A percentile compares a stretch with the other conserved stretches of the same genome.
Conservation (phyloP, 2,888 invertebrate species). For the Conchocele bisecta region DNA sequence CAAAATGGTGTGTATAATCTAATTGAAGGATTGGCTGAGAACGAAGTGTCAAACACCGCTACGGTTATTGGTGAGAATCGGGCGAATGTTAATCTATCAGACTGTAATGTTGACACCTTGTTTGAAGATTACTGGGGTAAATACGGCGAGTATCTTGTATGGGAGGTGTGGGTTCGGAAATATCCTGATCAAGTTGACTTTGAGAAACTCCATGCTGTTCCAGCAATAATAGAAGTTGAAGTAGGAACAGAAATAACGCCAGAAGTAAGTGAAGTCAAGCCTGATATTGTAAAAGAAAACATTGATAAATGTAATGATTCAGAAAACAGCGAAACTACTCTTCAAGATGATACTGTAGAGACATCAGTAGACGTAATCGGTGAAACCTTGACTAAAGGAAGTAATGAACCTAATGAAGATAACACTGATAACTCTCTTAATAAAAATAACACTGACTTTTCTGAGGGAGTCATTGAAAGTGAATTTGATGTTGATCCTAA, state of each 20-base stretch:
- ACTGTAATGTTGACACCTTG: conserved; percentile 59
- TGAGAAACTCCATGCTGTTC: conserved; percentile 62
- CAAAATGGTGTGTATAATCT: background rate
- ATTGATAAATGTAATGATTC: too few relatives aligned
- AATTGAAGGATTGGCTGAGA: too few relatives aligned
- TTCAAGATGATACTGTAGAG: too few relatives aligned
- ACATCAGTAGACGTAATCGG: too few relatives aligned
- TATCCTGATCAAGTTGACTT: conserved; percentile 77
- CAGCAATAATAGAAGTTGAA: conserved; percentile 66
- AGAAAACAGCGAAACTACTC: too few relatives aligned
- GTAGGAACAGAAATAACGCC: conserved; percentile 40
- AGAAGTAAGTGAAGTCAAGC: background rate
- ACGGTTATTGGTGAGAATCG: background rate
- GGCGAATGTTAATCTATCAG: conserved; percentile 37
- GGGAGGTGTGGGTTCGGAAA: conserved; percentile 78
- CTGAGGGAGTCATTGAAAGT: background rate
- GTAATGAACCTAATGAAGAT: too few relatives aligned
- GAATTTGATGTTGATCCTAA: conserved; percentile 12
- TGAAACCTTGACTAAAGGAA: too few relatives aligned
- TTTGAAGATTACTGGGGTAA: conserved; percentile 77
- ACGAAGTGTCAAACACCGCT: background rate
- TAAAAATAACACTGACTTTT: background rate
- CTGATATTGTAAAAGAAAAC: background rate
- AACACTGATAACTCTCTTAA: background rate
- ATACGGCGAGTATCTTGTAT: conserved; percentile 76